Percentiles rank a stretch among this genome's conserved stretches.
phyloP scores from a whole-genome alignment of 35 echinoderm and acorn worm genomes.

The Apostichopus californicus region DNA sequence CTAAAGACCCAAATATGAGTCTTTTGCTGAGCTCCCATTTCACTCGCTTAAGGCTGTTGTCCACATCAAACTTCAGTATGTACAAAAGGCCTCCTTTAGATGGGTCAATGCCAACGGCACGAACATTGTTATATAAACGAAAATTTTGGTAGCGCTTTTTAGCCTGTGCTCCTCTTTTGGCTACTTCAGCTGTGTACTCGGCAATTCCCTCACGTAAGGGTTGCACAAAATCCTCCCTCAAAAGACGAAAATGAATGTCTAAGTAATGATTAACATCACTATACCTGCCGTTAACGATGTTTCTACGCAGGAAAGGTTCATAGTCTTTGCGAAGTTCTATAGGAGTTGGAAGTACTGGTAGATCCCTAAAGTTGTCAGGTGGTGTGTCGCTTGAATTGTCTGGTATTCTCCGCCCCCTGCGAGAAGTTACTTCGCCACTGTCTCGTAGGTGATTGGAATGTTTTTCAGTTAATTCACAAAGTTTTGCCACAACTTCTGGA shows the following conservation, averaged over 20 bases:
- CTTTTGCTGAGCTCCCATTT: slow-evolving; percentile 64
- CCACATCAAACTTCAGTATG: slow-evolving; percentile 18
- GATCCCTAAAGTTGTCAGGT: slow-evolving; percentile 69
- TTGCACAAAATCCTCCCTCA: slow-evolving; percentile 76
- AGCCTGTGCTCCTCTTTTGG: neutral
- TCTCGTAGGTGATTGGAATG: slow-evolving; percentile 22
- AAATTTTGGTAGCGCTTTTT: slow-evolving; percentile 62
- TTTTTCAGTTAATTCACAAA: slow-evolving; percentile 6
- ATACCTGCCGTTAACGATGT: slow-evolving; percentile 71
- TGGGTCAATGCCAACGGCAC: slow-evolving; percentile 5
- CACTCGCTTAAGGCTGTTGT: slow-evolving; percentile 31
- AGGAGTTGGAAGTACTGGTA: slow-evolving; percentile 60
- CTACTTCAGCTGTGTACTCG: slow-evolving; percentile 44
- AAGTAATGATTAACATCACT: slow-evolving; percentile 66
- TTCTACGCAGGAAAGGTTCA: slow-evolving; percentile 67
- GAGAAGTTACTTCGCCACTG: slow-evolving; percentile 2
- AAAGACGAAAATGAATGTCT: slow-evolving; percentile 78
- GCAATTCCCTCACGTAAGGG: slow-evolving; percentile 76
- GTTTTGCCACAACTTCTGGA: neutral
- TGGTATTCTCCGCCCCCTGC: neutral
- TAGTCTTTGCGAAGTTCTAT: slow-evolving; percentile 54
- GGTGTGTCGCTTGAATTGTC: slow-evolving; percentile 44
- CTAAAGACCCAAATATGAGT: slow-evolving; percentile 68
- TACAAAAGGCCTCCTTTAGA: slow-evolving; percentile 17
- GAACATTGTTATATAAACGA: slow-evolving; percentile 63